These are phyloP conservation scores for Drosophila orena DNA, from an alignment of 1,140 invertebrate species.

Conservation along the genomic window DNA sequence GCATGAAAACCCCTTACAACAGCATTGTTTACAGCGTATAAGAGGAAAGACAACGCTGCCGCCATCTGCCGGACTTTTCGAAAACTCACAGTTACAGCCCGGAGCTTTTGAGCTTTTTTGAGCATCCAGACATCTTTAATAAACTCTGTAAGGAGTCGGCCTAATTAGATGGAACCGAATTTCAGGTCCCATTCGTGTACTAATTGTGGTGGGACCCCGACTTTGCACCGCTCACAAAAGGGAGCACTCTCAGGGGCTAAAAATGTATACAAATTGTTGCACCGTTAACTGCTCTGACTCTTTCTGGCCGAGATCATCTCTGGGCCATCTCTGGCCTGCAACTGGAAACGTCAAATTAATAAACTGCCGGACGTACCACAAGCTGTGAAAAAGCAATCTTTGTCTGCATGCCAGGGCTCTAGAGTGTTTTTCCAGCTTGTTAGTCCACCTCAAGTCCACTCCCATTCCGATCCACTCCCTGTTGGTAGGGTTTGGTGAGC, in stretches of 20 bases:
- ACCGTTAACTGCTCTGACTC: constrained; percentile 39
- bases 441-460: constrained; percentile 30
- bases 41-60: constrained; percentile 6
- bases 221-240: constrained; percentile 9
- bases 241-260: constrained; percentile 4
- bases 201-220: constrained; percentile 30
- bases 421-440: constrained; percentile 61
- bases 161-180: constrained; percentile 19
- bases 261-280: constrained; percentile 75
- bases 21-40: constrained; percentile 28
- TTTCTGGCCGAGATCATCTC: constrained; percentile 13
- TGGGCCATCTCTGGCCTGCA: constrained; percentile 24
- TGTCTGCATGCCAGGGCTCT: constrained; percentile 56
- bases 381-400: constrained; percentile 82
- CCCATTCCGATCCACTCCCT: neutral
- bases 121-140: constrained; percentile 12
- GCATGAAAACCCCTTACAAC: constrained; percentile 1
- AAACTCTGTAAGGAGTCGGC: neutral
- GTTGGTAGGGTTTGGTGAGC: constrained; percentile 25
- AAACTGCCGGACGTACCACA: constrained; percentile 79
- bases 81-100: neutral
- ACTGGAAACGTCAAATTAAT: constrained; percentile 79
- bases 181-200: constrained; percentile 9
- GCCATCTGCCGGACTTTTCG: constrained; percentile 25
- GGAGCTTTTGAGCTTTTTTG: constrained; percentile 27